Evolutionary conservation across 2,797 vertebrate genomes (phyloP).

Genomic region (Periparus ater): DNA sequence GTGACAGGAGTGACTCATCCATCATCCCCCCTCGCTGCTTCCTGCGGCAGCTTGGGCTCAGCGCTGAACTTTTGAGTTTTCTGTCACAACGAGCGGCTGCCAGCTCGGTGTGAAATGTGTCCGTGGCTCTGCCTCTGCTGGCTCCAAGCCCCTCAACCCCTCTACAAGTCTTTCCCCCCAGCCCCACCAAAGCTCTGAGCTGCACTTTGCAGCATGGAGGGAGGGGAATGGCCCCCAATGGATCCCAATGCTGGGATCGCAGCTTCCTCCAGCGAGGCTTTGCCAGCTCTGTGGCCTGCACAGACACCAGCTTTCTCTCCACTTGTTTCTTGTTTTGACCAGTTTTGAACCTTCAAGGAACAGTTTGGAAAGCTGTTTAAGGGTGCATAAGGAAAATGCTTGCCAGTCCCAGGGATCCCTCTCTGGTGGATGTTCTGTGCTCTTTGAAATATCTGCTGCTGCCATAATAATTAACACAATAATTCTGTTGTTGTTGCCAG

Average conservation of each 20-base stretch:
- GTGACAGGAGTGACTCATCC: not conserved
- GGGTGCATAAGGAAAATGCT: not conserved
- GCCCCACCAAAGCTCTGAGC: rapidly evolving
- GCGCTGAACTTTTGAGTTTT: not conserved
- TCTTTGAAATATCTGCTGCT: not conserved
- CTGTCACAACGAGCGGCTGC: not conserved
- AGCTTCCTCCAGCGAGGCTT: rapidly evolving
- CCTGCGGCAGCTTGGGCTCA: not conserved
- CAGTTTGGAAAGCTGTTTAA: not conserved
- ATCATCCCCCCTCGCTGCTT: not conserved
- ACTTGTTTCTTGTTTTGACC: not conserved
- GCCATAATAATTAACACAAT: not conserved
- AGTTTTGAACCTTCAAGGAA: not conserved
- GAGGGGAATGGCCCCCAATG: not conserved
- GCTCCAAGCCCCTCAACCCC: rapidly evolving
- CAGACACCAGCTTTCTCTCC: not conserved
- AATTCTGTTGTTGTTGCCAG: not conserved
- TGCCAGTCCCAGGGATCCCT: not conserved
- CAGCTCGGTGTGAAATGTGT: not conserved
- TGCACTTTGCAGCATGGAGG: not conserved
- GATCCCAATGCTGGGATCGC: not conserved
- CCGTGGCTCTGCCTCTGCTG: rapidly evolving
- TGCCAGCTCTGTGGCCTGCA: not conserved
- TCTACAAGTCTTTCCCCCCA: rapidly evolving
- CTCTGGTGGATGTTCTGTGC: not conserved